Conservation (phyloP, 2,888 invertebrate genomes). For the Ptychoptera contaminata region DNA sequence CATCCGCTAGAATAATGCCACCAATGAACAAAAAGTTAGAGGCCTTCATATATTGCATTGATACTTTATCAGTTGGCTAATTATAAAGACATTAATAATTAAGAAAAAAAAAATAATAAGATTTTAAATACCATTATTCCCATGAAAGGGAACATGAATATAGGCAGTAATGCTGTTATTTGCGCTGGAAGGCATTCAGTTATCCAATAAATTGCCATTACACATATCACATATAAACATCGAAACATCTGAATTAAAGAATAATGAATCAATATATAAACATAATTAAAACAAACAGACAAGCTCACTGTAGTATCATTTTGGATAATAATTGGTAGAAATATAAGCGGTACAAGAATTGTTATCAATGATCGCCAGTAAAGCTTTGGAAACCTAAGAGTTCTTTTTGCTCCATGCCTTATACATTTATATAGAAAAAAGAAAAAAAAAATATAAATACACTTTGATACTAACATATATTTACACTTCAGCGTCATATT, state of each 20-base stretch:
- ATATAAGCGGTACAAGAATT: background rate
- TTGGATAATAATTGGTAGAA: background rate
- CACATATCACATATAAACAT: conserved; percentile 1
- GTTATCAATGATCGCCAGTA: background rate
- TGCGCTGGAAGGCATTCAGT: background rate
- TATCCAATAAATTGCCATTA: conserved; percentile 4
- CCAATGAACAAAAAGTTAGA: conserved; percentile 4
- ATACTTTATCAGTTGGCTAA: background rate
- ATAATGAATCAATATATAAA: no score
- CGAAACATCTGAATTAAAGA: background rate
- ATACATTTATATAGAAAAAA: no score
- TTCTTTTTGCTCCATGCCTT: no score
- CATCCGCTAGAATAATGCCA: conserved; percentile 1
- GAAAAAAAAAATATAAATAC: no score
- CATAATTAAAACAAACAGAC: no score
- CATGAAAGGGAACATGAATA: conserved; percentile 1
- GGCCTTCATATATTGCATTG: background rate
- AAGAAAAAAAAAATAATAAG: no score
- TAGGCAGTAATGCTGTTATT: conserved; percentile 2
- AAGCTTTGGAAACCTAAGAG: no score
- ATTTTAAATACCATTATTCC: no score
- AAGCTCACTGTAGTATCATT: background rate
- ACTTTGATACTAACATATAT: no score
- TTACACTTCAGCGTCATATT: no score
- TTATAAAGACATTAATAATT: no score